phyloP scores from a whole-genome alignment of 2,113 vertebrate species.

The Anolis carolinensis region DNA sequence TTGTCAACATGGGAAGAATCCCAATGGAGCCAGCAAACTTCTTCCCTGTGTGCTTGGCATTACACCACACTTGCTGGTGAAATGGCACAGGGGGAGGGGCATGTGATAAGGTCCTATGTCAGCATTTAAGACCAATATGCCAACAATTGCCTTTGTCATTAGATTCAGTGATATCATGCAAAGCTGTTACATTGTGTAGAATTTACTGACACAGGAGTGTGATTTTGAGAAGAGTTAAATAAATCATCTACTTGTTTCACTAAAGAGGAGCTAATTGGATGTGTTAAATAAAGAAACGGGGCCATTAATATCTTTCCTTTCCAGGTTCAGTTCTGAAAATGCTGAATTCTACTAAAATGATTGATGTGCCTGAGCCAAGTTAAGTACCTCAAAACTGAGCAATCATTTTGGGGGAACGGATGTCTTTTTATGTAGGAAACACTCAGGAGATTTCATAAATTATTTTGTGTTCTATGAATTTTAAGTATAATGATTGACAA shows the following conservation, averaged over 20 bases:
- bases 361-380: conserved; percentile 7
- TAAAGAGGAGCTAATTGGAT: not conserved
- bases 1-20: no score
- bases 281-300: not conserved
- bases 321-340: not conserved
- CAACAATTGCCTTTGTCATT: not conserved
- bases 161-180: not conserved
- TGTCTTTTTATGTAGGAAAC: conserved; percentile 20
- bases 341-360: not conserved
- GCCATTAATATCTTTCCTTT: not conserved
- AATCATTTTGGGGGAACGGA: not conserved
- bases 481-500: conserved; percentile 23
- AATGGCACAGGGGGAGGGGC: no score
- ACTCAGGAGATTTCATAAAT: conserved; percentile 28
- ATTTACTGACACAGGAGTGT: not conserved
- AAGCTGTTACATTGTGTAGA: not conserved
- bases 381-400: not conserved
- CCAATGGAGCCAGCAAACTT: no score
- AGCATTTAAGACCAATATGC: no score
- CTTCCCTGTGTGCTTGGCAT: no score
- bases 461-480: conserved; percentile 20
- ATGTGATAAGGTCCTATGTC: no score
- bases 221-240: not conserved
- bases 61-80: no score
- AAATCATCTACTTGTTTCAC: not conserved